Evolutionary conservation across 2,888 invertebrate genomes (phyloP).

Genomic region (Venusia cambrica): DNA sequence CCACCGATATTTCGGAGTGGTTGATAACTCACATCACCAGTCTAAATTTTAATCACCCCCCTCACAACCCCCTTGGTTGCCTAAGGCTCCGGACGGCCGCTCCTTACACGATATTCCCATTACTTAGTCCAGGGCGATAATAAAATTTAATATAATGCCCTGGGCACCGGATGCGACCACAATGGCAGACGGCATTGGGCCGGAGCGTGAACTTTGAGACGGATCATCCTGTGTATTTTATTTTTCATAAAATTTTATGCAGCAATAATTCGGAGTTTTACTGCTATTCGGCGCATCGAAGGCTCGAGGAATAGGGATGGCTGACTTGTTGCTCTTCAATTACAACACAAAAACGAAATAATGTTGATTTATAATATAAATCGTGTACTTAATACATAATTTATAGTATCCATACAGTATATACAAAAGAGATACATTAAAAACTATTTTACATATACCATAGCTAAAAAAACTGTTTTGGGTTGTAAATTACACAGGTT

Average conservation of each 20-base stretch:
- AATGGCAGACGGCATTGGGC: slow-evolving; percentile 49
- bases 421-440: too few relatives aligned
- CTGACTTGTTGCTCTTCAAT: slow-evolving; percentile 5
- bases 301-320: background rate
- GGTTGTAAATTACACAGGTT: too few relatives aligned
- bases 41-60: slow-evolving; percentile 78
- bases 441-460: too few relatives aligned
- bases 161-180: slow-evolving; percentile 71
- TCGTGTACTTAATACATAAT: slow-evolving; percentile 13
- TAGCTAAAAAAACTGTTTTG: too few relatives aligned
- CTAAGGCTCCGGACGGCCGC: slow-evolving; percentile 69
- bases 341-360: background rate
- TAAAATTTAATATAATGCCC: slow-evolving; percentile 80
- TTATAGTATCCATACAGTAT: too few relatives aligned
- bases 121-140: slow-evolving; percentile 80
- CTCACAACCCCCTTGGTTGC: slow-evolving; percentile 43
- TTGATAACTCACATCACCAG: slow-evolving; percentile 9
- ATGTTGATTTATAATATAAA: background rate
- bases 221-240: slow-evolving; percentile 34
- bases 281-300: slow-evolving; percentile 7
- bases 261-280: slow-evolving; percentile 13
- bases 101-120: slow-evolving; percentile 82
- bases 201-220: slow-evolving; percentile 30
- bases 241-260: slow-evolving; percentile 24
- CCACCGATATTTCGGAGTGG: background rate